A percentile compares a stretch with the other conserved stretches of the same genome.
These are phyloP conservation scores for Halichoerus grypus DNA, from an alignment of 2,113 vertebrate genomes.

Conservation along the genomic window DNA sequence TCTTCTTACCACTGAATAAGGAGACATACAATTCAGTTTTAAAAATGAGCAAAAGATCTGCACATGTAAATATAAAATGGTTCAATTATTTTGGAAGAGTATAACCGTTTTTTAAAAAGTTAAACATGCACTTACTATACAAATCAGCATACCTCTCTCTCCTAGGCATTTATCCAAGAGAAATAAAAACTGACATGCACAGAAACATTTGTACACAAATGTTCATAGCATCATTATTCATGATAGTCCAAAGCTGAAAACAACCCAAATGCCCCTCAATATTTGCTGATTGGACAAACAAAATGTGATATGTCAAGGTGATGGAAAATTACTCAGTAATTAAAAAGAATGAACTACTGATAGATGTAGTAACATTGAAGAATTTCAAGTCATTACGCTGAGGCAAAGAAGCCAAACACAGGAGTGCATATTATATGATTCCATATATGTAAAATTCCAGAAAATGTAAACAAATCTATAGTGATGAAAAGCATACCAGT, in stretches of 20 bases:
- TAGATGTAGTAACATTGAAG: background rate
- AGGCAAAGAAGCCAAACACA: conserved; percentile 29
- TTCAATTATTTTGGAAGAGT: conserved; percentile 22
- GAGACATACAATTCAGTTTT: background rate
- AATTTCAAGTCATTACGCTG: conserved; percentile 21
- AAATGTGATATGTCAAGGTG: conserved; percentile 1
- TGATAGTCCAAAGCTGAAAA: background rate
- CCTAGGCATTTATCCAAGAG: background rate
- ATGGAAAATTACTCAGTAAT: conserved; percentile 14
- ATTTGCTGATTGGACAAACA: background rate
- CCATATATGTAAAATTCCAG: background rate
- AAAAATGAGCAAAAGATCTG: conserved; percentile 8
- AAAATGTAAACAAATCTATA: conserved; percentile 40
- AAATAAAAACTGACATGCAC: conserved; percentile 31
- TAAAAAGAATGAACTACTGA: background rate
- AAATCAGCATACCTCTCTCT: background rate
- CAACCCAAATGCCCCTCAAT: background rate
- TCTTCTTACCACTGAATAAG: background rate
- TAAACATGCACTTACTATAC: background rate
- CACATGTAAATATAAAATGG: conserved; percentile 26
- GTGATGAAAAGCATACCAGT: background rate
- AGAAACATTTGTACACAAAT: conserved; percentile 40
- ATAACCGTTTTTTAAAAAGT: background rate
- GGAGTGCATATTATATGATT: background rate
- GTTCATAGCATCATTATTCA: conserved; percentile 1